These are phyloP conservation scores for Apamea crenata DNA, from an alignment of 2,888 invertebrate genomes.

Conservation along the genomic window DNA sequence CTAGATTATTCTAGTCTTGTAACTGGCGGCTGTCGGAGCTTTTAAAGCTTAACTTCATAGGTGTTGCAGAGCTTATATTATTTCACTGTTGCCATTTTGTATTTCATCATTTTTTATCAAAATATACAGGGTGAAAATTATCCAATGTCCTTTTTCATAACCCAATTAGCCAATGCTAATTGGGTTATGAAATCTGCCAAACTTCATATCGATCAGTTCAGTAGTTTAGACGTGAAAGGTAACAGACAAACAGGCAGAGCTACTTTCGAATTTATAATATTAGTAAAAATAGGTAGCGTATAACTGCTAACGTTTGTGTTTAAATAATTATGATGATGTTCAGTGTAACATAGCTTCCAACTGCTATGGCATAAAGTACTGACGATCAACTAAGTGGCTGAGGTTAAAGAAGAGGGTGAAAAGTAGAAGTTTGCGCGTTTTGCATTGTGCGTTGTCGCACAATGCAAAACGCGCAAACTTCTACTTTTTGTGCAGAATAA, in stretches of 20 bases:
- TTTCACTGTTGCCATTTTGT: not conserved
- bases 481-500: too few species aligned
- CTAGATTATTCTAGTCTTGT: slow-evolving; percentile 45
- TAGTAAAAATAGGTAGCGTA: not conserved
- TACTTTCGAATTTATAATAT: not conserved
- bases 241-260: not conserved
- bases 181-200: not conserved
- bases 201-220: not conserved
- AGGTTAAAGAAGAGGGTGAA: not conserved
- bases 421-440: too few species aligned
- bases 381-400: not conserved
- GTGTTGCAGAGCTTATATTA: not conserved
- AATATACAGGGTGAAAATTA: not conserved
- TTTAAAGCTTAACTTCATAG: not conserved
- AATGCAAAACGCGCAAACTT: too few species aligned
- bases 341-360: not conserved
- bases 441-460: too few species aligned
- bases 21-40: slow-evolving; percentile 28
- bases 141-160: not conserved
- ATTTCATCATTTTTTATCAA: not conserved
- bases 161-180: too few species aligned
- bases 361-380: not conserved
- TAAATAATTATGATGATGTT: not conserved
- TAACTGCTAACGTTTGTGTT: not conserved
- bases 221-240: not conserved